phyloP scores from a whole-genome alignment of 2,888 invertebrate species.

The Saturnia pavonia region DNA sequence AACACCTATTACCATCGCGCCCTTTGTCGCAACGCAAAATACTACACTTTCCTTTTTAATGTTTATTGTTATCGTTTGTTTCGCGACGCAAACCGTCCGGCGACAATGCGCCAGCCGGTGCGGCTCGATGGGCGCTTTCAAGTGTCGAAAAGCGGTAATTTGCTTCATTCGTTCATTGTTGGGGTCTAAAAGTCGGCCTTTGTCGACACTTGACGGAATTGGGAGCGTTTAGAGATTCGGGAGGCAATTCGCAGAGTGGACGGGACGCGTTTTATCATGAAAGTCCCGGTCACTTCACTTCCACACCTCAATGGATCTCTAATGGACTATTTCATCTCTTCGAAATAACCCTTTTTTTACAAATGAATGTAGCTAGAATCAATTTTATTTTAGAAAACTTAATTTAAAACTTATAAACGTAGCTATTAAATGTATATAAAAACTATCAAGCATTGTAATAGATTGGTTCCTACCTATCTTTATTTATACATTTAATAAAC shows the following conservation, averaged over 20 bases:
- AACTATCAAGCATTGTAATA: too few relatives aligned
- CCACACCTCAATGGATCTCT: constrained; percentile 38
- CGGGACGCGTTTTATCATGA: constrained; percentile 59
- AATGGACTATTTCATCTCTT: constrained; percentile 45
- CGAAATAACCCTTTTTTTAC: constrained; percentile 38
- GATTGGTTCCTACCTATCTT: too few relatives aligned
- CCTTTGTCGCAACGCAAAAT: constrained; percentile 74
- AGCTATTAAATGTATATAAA: too few relatives aligned
- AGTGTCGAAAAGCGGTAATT: constrained; percentile 78
- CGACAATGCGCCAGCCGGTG: constrained; percentile 69
- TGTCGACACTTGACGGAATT: constrained; percentile 78
- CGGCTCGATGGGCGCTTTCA: constrained; percentile 75
- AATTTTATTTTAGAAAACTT: not conserved
- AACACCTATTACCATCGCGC: constrained; percentile 70
- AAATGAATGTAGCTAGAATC: not conserved
- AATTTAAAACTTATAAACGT: not conserved
- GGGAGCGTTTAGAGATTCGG: constrained; percentile 79
- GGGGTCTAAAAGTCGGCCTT: constrained; percentile 76
- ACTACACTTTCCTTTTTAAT: constrained; percentile 79
- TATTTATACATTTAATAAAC: too few relatives aligned
- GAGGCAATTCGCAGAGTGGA: constrained; percentile 75
- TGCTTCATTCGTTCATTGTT: constrained; percentile 78
- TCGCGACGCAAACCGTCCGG: constrained; percentile 75
- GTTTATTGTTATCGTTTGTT: constrained; percentile 81
- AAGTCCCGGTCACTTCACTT: constrained; percentile 27